phyloP scores from a whole-genome alignment of 2,113 vertebrate genomes.

The Damaliscus lunatus region DNA sequence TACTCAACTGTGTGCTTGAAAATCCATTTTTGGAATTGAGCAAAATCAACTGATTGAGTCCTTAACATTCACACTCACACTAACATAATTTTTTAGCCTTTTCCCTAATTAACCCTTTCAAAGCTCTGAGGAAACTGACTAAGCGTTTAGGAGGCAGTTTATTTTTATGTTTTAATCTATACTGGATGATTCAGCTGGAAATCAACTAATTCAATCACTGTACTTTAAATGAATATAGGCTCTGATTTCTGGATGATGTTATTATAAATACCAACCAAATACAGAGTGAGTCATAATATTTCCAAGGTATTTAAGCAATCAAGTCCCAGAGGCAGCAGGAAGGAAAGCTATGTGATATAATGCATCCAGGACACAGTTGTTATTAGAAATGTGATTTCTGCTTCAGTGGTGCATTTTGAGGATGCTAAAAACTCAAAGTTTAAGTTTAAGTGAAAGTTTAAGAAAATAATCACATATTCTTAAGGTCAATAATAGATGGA shows the following conservation, averaged over 20 bases:
- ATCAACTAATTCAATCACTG: constrained; percentile 60
- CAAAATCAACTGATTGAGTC: neutral
- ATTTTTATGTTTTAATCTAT: constrained; percentile 59
- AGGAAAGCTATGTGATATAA: constrained; percentile 23
- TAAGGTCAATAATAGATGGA: neutral
- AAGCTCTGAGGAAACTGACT: neutral
- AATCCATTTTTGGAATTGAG: neutral
- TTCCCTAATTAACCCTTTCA: constrained; percentile 55
- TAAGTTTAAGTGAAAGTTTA: neutral
- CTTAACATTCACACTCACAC: neutral
- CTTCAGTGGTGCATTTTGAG: neutral
- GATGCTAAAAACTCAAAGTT: neutral
- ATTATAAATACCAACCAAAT: constrained; percentile 42
- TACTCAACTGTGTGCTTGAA: neutral
- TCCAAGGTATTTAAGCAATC: constrained; percentile 60
- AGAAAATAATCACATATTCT: neutral
- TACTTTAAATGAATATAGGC: constrained; percentile 44
- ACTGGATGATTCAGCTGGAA: constrained; percentile 37
- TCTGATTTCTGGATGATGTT: constrained; percentile 60
- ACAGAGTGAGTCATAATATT: constrained; percentile 53
- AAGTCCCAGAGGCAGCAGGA: constrained; percentile 41
- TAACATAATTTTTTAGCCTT: neutral
- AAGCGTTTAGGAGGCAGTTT: constrained; percentile 24
- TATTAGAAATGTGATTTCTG: neutral
- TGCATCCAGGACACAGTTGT: neutral